Conservation (phyloP, 2,113 vertebrate species). For the Henicopernis longicauda region DNA sequence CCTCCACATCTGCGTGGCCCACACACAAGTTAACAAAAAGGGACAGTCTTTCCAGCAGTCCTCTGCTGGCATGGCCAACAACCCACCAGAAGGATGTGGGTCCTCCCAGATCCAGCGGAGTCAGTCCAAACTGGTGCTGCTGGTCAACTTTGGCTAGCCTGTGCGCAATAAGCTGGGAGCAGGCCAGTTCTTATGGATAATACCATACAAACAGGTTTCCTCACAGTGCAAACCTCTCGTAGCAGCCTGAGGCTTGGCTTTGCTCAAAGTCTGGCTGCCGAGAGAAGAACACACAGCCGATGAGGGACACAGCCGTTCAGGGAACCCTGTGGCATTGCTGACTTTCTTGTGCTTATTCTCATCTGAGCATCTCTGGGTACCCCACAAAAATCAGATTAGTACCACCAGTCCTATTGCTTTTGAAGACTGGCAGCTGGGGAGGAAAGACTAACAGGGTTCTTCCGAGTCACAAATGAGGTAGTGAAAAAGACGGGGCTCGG, state of each 20-base stretch:
- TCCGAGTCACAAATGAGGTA: neutral
- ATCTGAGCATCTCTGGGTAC: neutral
- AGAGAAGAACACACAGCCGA: neutral
- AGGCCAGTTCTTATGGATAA: neutral
- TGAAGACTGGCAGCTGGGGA: neutral
- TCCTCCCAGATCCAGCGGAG: neutral
- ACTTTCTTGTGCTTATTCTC: neutral
- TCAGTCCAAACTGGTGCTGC: neutral
- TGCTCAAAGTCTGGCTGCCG: neutral
- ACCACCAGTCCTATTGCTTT: neutral
- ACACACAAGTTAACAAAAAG: no score
- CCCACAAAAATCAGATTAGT: neutral
- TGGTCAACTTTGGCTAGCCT: neutral
- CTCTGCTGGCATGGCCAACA: neutral
- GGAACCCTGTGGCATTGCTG: neutral
- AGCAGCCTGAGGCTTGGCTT: neutral
- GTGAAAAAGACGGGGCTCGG: neutral
- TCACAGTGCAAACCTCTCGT: neutral
- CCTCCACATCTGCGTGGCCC: neutral
- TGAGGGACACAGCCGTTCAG: accelerated
- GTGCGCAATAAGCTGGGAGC: accelerated
- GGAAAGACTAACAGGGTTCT: neutral
- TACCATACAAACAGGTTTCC: neutral
- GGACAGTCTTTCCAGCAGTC: neutral
- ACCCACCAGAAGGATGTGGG: neutral